These are phyloP conservation scores for Cherax destructor DNA, from an alignment of 1,140 invertebrate species.

Conservation along the genomic window DNA sequence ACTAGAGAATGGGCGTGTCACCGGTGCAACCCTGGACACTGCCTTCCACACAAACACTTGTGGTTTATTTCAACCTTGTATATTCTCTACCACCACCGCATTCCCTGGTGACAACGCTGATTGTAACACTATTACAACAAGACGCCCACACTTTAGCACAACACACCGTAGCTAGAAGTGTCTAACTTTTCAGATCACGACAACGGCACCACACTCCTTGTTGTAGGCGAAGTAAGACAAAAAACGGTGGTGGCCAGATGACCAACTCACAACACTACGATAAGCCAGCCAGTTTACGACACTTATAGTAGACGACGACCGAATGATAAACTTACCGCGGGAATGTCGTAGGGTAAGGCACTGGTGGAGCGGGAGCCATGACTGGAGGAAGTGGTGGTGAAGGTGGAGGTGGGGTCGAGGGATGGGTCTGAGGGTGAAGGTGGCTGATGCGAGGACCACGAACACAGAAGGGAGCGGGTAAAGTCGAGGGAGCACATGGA, in stretches of 20 bases:
- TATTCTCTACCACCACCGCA: neutral
- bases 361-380: neutral
- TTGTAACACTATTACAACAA: neutral
- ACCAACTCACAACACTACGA: neutral
- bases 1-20: neutral
- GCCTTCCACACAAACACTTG: neutral
- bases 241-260: no score
- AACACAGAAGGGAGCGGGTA: slow-evolving; percentile 55
- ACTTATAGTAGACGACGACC: no score
- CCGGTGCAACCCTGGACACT: neutral
- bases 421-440: neutral
- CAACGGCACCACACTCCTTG: no score
- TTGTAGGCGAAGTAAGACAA: no score
- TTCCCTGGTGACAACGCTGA: neutral
- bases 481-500: slow-evolving; percentile 56
- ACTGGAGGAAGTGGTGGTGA: neutral
- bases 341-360: neutral
- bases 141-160: no score
- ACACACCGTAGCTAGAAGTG: no score
- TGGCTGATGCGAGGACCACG: slow-evolving; percentile 38
- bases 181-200: no score
- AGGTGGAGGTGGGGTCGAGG: slow-evolving; percentile 11
- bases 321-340: neutral
- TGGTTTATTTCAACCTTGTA: neutral
- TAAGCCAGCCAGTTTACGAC: neutral